A percentile compares a stretch with the other conserved stretches of the same genome.
Conservation (phyloP, 2,888 invertebrate genomes). For the Strigamia transsilvanica region DNA sequence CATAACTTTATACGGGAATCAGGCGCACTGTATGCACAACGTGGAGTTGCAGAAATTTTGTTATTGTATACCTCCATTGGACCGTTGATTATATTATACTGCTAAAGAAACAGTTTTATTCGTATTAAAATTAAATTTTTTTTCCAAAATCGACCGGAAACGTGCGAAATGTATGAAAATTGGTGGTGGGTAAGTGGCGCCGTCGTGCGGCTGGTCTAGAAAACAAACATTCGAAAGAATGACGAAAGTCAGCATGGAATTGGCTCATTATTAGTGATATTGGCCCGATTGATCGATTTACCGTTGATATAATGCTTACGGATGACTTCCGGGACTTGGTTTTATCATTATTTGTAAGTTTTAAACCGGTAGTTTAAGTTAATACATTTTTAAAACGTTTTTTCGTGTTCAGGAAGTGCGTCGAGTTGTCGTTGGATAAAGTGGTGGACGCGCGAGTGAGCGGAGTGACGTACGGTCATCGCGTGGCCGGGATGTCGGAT, state of each 20-base stretch:
- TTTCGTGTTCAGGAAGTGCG: conserved; percentile 21
- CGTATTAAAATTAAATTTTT: too few species aligned
- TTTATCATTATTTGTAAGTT: neutral
- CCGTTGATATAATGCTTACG: neutral
- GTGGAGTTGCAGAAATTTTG: conserved; percentile 63
- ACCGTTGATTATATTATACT: too few species aligned
- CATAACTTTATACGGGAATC: conserved; percentile 64
- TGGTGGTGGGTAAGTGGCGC: too few species aligned
- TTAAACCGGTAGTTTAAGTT: neutral
- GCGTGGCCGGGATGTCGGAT: conserved; percentile 50
- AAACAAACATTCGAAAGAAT: too few species aligned
- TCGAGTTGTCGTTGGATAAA: conserved; percentile 16
- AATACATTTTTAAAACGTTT: neutral
- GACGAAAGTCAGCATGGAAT: too few species aligned
- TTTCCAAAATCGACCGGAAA: too few species aligned
- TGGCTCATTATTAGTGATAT: too few species aligned
- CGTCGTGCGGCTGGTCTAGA: too few species aligned
- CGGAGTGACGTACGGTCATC: conserved; percentile 48
- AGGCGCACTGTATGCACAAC: conserved; percentile 62
- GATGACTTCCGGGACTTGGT: neutral
- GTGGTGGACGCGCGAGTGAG: conserved; percentile 48
- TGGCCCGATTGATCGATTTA: too few species aligned
- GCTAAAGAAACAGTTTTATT: too few species aligned
- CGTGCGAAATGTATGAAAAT: too few species aligned
- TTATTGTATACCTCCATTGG: too few species aligned